These are phyloP conservation scores for Steatornis caripensis DNA, from an alignment of 2,113 vertebrate genomes.

Conservation along the genomic window DNA sequence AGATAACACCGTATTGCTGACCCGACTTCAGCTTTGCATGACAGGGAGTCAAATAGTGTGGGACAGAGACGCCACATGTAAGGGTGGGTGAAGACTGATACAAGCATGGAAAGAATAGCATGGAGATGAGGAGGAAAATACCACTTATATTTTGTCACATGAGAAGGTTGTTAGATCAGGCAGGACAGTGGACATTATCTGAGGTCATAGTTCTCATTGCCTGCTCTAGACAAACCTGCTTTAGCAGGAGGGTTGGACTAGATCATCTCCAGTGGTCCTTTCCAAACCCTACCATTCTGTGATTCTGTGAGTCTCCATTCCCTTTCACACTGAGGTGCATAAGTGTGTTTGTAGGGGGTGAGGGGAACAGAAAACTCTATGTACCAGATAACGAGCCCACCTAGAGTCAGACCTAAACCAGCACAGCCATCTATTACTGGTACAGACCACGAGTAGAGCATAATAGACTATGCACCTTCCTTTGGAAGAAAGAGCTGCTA, in stretches of 20 bases:
- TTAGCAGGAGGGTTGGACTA: no score
- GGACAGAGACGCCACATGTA: neutral
- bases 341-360: neutral
- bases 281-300: no score
- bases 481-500: neutral
- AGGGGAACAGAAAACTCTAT: neutral
- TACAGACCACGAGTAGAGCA: neutral
- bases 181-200: neutral
- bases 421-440: neutral
- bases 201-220: no score
- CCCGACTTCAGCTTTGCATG: neutral
- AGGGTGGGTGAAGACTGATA: neutral
- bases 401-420: neutral
- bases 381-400: neutral
- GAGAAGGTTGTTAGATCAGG: neutral
- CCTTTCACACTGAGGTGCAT: neutral
- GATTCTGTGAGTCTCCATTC: neutral
- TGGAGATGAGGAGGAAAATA: neutral
- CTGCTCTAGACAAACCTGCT: no score
- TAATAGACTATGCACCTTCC: neutral
- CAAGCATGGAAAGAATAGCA: neutral
- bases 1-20: neutral
- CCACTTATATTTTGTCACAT: neutral
- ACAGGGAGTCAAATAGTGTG: neutral
- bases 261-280: no score